Percentiles rank a stretch among this genome's conserved stretches.
Conservation (phyloP, 2,888 invertebrate genomes). For the Cenopis cana region DNA sequence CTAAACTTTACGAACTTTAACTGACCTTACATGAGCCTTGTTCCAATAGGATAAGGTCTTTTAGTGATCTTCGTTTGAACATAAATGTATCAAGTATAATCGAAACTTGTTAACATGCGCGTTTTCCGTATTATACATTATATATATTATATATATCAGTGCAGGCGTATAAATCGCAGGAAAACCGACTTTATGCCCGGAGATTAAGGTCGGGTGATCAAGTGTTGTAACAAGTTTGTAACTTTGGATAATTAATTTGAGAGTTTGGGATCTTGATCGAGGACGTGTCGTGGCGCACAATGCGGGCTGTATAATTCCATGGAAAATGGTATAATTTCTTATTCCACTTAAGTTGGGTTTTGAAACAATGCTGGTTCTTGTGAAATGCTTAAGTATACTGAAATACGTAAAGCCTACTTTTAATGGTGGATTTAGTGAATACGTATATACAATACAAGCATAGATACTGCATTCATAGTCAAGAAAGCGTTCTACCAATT, state of each 20-base stretch:
- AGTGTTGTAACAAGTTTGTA: conserved; percentile 2
- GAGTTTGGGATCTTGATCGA: conserved; percentile 4
- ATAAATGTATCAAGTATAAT: neutral
- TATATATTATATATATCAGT: no score
- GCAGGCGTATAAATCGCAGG: neutral
- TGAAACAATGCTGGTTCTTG: neutral
- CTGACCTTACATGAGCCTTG: no score
- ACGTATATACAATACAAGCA: no score
- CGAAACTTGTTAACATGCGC: conserved; percentile 3
- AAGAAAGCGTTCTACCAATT: no score
- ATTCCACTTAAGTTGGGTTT: conserved; percentile 3
- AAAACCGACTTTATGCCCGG: neutral
- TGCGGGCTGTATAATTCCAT: neutral
- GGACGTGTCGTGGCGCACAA: neutral
- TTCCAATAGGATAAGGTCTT: no score
- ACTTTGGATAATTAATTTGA: neutral
- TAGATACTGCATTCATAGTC: no score
- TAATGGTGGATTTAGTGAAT: neutral
- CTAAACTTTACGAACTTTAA: conserved; percentile 23
- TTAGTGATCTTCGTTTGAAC: neutral
- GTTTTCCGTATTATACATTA: neutral
- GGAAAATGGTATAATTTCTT: conserved; percentile 2
- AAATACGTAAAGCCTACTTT: neutral
- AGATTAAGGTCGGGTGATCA: neutral
- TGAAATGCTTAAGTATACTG: neutral